Percentiles rank a stretch among this genome's conserved stretches.
Evolutionary conservation across 2,113 vertebrate genomes (phyloP).

Genomic region (Podarcis muralis): DNA sequence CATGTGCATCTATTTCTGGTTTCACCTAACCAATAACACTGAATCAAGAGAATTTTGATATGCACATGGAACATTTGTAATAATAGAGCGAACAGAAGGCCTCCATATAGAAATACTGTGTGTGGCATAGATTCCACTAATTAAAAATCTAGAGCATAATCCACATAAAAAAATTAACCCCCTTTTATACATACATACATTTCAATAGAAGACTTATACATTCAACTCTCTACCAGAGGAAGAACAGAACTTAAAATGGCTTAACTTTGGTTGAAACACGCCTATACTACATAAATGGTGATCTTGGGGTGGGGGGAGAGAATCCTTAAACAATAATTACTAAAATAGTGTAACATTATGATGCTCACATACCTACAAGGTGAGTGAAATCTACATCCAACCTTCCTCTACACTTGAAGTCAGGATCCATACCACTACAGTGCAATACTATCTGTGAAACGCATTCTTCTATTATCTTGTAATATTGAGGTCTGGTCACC

Average conservation of each 20-base stretch:
- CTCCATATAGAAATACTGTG: background rate
- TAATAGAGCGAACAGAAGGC: background rate
- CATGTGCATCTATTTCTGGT: background rate
- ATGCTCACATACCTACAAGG: conserved; percentile 84
- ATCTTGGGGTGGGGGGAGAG: background rate
- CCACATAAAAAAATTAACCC: background rate
- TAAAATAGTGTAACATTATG: background rate
- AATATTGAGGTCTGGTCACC: conserved; percentile 90
- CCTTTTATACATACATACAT: background rate
- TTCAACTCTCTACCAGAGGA: background rate
- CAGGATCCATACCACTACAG: conserved; percentile 92
- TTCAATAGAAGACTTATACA: background rate
- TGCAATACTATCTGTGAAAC: conserved; percentile 94
- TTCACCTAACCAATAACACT: background rate
- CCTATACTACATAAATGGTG: background rate
- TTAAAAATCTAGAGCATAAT: background rate
- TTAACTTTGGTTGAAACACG: background rate
- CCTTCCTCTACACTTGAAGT: conserved; percentile 91
- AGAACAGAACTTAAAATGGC: background rate
- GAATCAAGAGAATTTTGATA: background rate
- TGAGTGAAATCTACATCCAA: conserved; percentile 92
- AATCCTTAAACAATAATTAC: background rate
- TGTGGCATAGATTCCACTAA: background rate
- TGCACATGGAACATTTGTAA: background rate
- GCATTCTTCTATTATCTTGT: conserved; percentile 97